Percentiles rank a stretch among this genome's conserved stretches.
Conservation (phyloP, 2,113 vertebrate genomes). For the Etheostoma spectabile region DNA sequence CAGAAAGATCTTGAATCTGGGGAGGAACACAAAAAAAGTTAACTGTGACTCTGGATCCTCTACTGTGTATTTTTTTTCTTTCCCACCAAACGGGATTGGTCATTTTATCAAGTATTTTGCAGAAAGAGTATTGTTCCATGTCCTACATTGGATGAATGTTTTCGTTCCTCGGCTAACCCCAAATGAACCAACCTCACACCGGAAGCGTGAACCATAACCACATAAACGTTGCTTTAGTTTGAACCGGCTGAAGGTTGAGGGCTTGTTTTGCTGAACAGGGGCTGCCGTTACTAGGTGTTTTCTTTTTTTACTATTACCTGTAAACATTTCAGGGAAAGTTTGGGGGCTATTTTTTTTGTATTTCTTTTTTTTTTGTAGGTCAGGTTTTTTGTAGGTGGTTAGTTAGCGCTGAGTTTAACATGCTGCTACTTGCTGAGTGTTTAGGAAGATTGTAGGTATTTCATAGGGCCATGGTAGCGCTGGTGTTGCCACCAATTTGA, state of each 20-base stretch:
- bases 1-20: conserved; percentile 12
- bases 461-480: conserved; percentile 49
- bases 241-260: conserved; percentile 54
- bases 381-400: conserved; percentile 52
- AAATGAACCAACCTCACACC: conserved; percentile 61
- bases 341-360: conserved; percentile 37
- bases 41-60: conserved; percentile 57
- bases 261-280: conserved; percentile 61
- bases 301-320: conserved; percentile 48
- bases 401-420: conserved; percentile 48
- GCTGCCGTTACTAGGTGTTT: conserved; percentile 36
- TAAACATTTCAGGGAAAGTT: conserved; percentile 74
- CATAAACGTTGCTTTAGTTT: conserved; percentile 47
- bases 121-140: conserved; percentile 58
- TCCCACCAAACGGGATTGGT: conserved; percentile 24
- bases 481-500: conserved; percentile 64
- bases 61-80: conserved; percentile 44
- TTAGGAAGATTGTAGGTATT: conserved; percentile 45
- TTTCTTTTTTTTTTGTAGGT: conserved; percentile 41
- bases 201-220: conserved; percentile 47
- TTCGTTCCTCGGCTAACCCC: conserved; percentile 51
- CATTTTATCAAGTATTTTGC: conserved; percentile 66
- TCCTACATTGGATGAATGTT: conserved; percentile 59
- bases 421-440: conserved; percentile 70
- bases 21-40: not conserved